These are phyloP conservation scores for Megalops atlanticus DNA, from an alignment of 2,113 vertebrate species.

Conservation along the genomic window DNA sequence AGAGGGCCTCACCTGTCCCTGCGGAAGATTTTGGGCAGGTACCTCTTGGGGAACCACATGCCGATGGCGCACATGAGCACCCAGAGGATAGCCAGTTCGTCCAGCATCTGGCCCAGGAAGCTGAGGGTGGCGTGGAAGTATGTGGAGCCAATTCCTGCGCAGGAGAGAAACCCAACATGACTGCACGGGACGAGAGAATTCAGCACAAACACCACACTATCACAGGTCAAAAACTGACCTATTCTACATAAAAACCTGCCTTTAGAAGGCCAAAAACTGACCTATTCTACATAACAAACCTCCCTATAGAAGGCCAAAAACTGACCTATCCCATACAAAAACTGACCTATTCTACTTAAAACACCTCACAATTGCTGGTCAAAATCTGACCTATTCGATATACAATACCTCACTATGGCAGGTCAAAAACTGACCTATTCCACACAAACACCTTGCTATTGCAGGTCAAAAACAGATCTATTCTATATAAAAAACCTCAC, in stretches of 20 bases:
- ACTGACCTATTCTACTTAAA: too few species aligned
- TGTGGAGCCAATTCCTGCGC: constrained; percentile 90
- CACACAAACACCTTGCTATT: too few species aligned
- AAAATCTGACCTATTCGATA: too few species aligned
- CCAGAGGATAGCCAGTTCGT: constrained; percentile 95
- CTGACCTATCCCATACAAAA: too few species aligned
- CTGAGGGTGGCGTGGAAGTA: constrained; percentile 98
- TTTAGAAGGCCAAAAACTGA: too few species aligned
- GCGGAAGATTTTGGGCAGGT: constrained; percentile 88
- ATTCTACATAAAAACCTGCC: neutral
- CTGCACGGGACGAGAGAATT: neutral
- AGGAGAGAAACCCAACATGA: constrained; percentile 30
- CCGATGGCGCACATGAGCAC: constrained; percentile 96
- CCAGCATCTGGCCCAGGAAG: constrained; percentile 97
- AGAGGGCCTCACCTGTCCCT: constrained; percentile 81
- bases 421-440: neutral
- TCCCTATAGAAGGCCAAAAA: too few species aligned
- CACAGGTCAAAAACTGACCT: neutral
- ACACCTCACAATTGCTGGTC: too few species aligned
- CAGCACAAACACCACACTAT: neutral
- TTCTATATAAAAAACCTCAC: too few species aligned
- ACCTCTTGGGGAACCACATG: constrained; percentile 98
- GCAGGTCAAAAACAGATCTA: too few species aligned
- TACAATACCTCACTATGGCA: neutral
- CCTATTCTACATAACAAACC: neutral